Evolutionary conservation across 2,113 vertebrate genomes (phyloP).

Genomic region (Etia nguti): DNA sequence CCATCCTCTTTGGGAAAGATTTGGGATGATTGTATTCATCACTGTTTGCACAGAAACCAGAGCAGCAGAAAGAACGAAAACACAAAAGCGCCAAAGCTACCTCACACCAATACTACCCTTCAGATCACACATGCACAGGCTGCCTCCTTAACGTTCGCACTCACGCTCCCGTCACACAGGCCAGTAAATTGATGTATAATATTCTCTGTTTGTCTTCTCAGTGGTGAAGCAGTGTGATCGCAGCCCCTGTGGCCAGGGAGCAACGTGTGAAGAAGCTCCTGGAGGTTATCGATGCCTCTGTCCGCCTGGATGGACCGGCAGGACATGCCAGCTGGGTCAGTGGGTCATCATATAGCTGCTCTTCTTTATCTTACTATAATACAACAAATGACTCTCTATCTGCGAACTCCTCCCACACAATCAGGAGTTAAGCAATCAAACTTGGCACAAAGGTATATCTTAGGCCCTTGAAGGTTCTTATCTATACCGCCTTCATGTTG

Average conservation of each 20-base stretch:
- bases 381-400: neutral
- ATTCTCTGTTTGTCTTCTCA: conserved; percentile 26
- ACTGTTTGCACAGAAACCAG: conserved; percentile 59
- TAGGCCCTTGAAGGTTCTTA: neutral
- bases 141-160: neutral
- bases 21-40: conserved; percentile 57
- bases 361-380: neutral
- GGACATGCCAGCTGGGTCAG: conserved; percentile 94
- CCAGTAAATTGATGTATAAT: conserved; percentile 9
- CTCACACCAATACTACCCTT: conserved; percentile 23
- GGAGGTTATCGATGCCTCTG: conserved; percentile 90
- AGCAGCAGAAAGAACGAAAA: conserved; percentile 45
- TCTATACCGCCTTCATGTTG: neutral
- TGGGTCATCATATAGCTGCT: neutral
- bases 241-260: conserved; percentile 88
- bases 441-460: neutral
- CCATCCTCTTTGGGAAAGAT: neutral
- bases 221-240: conserved; percentile 90
- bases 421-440: neutral
- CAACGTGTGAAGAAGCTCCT: conserved; percentile 88
- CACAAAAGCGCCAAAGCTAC: conserved; percentile 3
- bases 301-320: conserved; percentile 92
- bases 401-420: neutral
- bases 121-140: neutral
- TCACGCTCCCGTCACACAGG: conserved; percentile 25